Base-by-base conservation (phyloP, 2,888 invertebrate genomes). In the Pollenia angustigena region DNA sequence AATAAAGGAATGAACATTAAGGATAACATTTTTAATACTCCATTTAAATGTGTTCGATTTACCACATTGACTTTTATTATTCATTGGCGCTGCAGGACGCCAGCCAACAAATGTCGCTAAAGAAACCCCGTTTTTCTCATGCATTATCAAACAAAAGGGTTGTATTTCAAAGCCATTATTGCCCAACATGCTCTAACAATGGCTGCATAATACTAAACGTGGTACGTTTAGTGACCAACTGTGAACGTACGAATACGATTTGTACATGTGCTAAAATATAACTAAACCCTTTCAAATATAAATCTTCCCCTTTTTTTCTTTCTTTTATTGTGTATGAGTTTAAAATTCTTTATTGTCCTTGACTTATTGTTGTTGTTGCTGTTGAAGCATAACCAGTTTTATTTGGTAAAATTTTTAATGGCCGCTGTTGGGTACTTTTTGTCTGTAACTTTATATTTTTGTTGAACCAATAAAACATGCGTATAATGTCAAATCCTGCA, bases 311-410 rank as follows among this genome's bases (percentile, higher is more conserved):
- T 18, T 74, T 18, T 32, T 75, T 52, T 11, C 58, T 80, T 62
- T 32, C 40, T 8, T 71, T 60, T 69, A 81, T 86, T 81, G 84
- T 89, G 16, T 40, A 9, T n/a, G 44, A 58, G 68, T 89, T 90
- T 87, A 56, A 66, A 78, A 50, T 89, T 88, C 88, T 90, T 89
- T 87, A 88, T 88, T 82, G 76, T 85, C 68, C 89, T 87, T 88
- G 85, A 58, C 48, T 71, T 23, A 32, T 11, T 42, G 50, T 74
- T 69, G 23, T 42, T 14, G 16, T 71, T 71, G 46, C 46, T 75
- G 58, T 52, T 82, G 44, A 71, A 71, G 75, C 72, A 56, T 76
- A 87, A 85, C 81, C 85, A 82, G 87, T 81, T 84, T 84, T 84
- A 50, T 81, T 78, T 83, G 87, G 87, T 80, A 60, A 42, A 66